These are phyloP conservation scores for Xestia ashworthii DNA, from an alignment of 2,888 invertebrate species.

Conservation along the genomic window DNA sequence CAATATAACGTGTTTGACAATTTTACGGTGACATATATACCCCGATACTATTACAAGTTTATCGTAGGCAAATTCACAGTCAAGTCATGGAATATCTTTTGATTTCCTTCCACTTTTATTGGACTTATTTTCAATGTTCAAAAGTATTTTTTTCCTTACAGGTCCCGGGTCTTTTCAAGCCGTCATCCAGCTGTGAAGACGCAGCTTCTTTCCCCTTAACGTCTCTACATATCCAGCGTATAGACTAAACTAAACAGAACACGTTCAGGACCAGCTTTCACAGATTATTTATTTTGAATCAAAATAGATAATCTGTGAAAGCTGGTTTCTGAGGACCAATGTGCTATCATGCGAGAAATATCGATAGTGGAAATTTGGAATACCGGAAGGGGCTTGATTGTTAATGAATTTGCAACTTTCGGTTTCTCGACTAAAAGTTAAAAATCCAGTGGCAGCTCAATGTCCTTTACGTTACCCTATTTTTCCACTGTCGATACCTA, in stretches of 20 bases:
- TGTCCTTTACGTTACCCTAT: neutral
- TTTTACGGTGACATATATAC: no score
- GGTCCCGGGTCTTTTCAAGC: neutral
- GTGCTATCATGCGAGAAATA: neutral
- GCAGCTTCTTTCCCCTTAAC: neutral
- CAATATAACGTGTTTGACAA: no score
- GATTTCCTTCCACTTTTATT: neutral
- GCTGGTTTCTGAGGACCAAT: constrained; percentile 22
- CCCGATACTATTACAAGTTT: no score
- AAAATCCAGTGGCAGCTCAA: neutral
- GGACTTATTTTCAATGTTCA: neutral
- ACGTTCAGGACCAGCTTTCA: constrained; percentile 37
- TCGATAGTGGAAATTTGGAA: neutral
- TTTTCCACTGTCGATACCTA: constrained; percentile 1
- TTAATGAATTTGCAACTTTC: neutral
- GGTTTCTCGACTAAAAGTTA: neutral
- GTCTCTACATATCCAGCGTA: neutral
- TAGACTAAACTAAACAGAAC: neutral
- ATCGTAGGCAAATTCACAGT: no score
- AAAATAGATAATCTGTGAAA: constrained; percentile 54
- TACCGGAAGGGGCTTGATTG: neutral
- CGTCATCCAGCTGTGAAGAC: neutral
- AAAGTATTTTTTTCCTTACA: constrained; percentile 5
- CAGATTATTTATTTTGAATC: constrained; percentile 34
- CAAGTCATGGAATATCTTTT: neutral